A percentile compares a stretch with the other conserved stretches of the same genome.
Conservation (phyloP, 1,140 invertebrate genomes). For the Lycorma delicatula region DNA sequence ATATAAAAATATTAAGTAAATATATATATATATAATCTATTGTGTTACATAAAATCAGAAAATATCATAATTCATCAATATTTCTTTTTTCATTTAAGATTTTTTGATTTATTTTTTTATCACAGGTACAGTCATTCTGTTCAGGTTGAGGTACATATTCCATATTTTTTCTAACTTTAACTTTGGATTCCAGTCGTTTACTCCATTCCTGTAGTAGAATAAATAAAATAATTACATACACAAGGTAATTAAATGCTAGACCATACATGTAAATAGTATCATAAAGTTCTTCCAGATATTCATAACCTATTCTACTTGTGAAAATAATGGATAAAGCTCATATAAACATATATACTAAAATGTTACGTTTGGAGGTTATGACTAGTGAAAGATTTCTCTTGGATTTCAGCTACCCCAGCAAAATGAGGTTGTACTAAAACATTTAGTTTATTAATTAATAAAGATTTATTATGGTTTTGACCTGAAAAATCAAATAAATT, state of each 20-base stretch:
- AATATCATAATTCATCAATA: slow-evolving; percentile 23
- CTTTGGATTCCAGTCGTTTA: slow-evolving; percentile 49
- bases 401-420: no score
- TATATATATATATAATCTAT: no score
- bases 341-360: not conserved
- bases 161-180: slow-evolving; percentile 58
- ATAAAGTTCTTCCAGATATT: not conserved
- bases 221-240: not conserved
- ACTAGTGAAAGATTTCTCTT: not conserved
- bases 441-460: no score
- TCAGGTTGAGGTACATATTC: slow-evolving; percentile 58
- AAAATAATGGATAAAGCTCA: not conserved
- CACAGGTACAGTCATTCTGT: slow-evolving; percentile 43
- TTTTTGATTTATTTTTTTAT: slow-evolving; percentile 30
- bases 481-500: no score
- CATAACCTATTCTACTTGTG: not conserved
- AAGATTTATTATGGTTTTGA: no score
- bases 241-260: not conserved
- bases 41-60: no score
- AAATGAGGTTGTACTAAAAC: no score
- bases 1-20: no score
- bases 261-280: not conserved
- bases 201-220: slow-evolving; percentile 57
- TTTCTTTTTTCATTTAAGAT: slow-evolving; percentile 17
- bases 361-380: not conserved